phyloP scores from a whole-genome alignment of 2,797 vertebrate genomes.

The Cossypha polioptera region DNA sequence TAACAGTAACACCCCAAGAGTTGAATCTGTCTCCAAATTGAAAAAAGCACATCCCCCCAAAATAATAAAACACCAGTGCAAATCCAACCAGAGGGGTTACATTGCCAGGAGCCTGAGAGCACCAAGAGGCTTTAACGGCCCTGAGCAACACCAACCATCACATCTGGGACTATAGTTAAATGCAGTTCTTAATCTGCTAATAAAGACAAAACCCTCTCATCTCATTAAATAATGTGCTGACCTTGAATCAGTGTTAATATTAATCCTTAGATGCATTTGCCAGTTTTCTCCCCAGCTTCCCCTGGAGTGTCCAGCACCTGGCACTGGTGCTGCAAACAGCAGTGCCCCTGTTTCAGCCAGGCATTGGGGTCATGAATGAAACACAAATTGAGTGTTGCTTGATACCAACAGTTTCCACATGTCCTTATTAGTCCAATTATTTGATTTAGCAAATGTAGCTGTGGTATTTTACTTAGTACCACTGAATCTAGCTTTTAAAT shows the following conservation, averaged over 20 bases:
- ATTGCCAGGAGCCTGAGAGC: background rate
- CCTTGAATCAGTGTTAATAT: background rate
- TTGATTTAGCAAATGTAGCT: background rate
- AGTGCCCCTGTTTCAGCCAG: background rate
- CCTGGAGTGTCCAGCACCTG: background rate
- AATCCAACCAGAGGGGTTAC: background rate
- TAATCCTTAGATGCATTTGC: background rate
- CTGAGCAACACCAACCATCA: background rate
- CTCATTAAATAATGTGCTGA: background rate
- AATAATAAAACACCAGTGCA: background rate
- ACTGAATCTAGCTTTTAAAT: background rate
- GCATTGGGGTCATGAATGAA: background rate
- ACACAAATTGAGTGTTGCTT: background rate
- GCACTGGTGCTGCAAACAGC: background rate
- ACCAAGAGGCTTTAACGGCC: background rate
- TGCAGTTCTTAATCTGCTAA: background rate
- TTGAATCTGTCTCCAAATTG: background rate
- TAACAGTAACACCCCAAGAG: background rate
- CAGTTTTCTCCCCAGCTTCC: background rate
- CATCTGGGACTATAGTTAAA: background rate
- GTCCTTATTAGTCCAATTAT: conserved; percentile 22
- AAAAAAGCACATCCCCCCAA: no score
- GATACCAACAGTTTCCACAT: background rate
- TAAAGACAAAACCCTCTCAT: background rate
- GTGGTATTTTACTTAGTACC: background rate